phyloP scores from a whole-genome alignment of 2,888 invertebrate species.

The Megastigmus dorsalis region DNA sequence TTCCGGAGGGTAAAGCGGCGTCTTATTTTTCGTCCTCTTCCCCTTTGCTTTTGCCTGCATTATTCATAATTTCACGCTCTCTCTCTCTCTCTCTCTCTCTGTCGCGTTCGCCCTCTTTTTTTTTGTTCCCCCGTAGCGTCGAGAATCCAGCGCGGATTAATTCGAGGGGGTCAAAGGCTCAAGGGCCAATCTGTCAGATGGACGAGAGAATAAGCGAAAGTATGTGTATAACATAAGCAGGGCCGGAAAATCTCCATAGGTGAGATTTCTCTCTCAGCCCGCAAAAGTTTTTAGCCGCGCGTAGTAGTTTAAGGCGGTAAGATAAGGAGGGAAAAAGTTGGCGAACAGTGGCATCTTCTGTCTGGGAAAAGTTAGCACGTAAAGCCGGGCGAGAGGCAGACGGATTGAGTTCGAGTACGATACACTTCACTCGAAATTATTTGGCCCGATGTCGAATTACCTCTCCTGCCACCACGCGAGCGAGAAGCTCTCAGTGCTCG shows the following conservation, averaged over 20 bases:
- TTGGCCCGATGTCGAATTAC: not conserved
- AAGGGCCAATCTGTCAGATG: constrained; percentile 9
- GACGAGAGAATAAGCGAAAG: not conserved
- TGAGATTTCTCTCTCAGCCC: too few relatives aligned
- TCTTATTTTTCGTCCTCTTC: constrained; percentile 10
- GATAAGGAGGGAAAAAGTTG: not conserved
- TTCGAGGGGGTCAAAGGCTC: too few relatives aligned
- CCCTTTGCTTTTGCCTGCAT: not conserved
- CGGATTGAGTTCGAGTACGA: constrained; percentile 37
- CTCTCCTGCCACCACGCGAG: not conserved
- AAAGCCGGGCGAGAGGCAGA: not conserved
- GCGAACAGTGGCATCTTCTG: not conserved
- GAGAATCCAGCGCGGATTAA: not conserved
- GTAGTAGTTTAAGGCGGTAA: not conserved
- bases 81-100: not conserved
- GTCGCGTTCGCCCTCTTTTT: not conserved
- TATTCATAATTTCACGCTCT: constrained; percentile 22
- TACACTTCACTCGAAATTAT: constrained; percentile 14
- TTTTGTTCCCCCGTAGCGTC: not conserved
- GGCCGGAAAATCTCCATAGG: constrained; percentile 3
- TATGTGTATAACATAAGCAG: not conserved
- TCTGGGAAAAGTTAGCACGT: constrained; percentile 14
- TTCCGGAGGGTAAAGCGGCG: not conserved
- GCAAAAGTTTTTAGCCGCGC: too few relatives aligned
- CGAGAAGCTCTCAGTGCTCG: not conserved